Evolutionary conservation across 2,113 vertebrate species (phyloP), one percentile per base, ranked within the genome.

Genomic region (Forbesichthys agassizii): DNA sequence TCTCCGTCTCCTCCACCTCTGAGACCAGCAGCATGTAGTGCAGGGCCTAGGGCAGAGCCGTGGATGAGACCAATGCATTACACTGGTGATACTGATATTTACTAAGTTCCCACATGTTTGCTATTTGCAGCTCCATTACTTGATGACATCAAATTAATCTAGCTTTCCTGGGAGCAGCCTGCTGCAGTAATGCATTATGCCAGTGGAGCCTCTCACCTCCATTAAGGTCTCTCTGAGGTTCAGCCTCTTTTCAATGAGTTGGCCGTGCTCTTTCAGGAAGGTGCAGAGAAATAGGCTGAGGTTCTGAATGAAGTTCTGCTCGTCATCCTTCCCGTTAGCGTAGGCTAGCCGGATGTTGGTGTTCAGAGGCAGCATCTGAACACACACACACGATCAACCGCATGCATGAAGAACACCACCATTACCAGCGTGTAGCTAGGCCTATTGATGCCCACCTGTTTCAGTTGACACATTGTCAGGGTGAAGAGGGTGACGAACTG

Each of bases 221-320:
- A 99, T 98, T 64, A 99, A 92, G 0, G 97, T 98, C 85, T 99
- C 97, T 81, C 97, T 94, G 76, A 99, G 93, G 91, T 96, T 98
- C 68, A 98, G 90, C 68, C 97, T 93, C 80, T 98, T 99, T 81
- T 99, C 98, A 74, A 99, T 96, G 71, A 98, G 95, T 63, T 97
- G 96, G 14, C 97, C 97, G 2, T 99, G 98, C 82, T 99, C 98
- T 87, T 98, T 99, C 10, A 99, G 94, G 87, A 99, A 99, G 0
- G 98, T 99, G 84, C 98, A 99, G 68, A 99, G 96, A 93, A 99
- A 99, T 77, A 98, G 92, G 82, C 98, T 99, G 80, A 99, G 95
- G 85, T 99, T 99, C 91, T 99, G 98, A 85, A 99, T 99, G 80
- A 99, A 99, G 90, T 99, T 99, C 92, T 99, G 97, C 68, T 99